These are phyloP conservation scores for Phortica magna DNA, from an alignment of 2,888 invertebrate genomes.

Conservation along the genomic window DNA sequence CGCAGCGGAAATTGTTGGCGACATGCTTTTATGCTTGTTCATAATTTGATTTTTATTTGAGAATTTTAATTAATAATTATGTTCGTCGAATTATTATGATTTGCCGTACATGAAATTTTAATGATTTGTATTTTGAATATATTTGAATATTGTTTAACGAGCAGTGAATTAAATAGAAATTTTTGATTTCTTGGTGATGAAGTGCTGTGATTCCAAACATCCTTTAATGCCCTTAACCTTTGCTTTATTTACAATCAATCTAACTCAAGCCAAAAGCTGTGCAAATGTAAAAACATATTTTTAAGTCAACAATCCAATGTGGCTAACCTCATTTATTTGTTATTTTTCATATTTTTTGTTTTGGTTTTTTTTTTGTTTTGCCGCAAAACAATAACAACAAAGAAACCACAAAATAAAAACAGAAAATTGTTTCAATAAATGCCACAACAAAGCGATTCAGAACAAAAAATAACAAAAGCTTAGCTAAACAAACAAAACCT, in stretches of 20 bases:
- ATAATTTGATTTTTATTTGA: conserved; percentile 64
- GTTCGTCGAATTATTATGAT: neutral
- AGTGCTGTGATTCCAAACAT: too few relatives aligned
- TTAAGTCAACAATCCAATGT: neutral
- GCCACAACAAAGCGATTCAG: conserved; percentile 73
- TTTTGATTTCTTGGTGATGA: too few relatives aligned
- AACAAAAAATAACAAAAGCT: conserved; percentile 52
- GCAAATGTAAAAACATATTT: neutral
- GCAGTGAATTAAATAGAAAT: neutral
- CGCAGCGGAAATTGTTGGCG: conserved; percentile 66
- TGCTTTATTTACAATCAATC: too few relatives aligned
- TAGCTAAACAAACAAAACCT: conserved; percentile 55
- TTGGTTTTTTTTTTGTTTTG: neutral
- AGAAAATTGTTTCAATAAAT: conserved; percentile 64
- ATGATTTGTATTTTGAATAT: neutral
- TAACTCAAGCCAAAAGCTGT: too few relatives aligned
- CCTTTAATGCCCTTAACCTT: too few relatives aligned
- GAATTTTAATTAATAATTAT: conserved; percentile 68
- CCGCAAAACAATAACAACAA: conserved; percentile 57
- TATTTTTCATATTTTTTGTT: neutral
- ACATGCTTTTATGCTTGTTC: conserved; percentile 39
- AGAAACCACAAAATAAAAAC: conserved; percentile 66
- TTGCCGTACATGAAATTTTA: neutral
- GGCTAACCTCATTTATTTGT: neutral
- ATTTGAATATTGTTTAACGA: neutral